phyloP scores from a whole-genome alignment of 2,113 vertebrate genomes.

The Upupa epops region DNA sequence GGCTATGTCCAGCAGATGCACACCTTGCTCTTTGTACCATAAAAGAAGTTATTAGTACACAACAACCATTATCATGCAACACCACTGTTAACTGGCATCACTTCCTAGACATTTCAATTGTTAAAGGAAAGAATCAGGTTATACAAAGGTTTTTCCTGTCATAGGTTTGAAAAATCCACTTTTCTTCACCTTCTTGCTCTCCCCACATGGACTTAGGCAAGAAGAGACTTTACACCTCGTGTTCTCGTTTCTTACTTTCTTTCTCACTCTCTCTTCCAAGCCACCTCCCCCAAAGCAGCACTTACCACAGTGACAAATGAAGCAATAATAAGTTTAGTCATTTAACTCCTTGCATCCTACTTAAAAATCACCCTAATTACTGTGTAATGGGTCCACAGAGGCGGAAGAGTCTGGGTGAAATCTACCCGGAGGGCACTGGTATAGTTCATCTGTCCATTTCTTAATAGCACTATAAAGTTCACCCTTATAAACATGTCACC shows the following conservation, averaged over 20 bases:
- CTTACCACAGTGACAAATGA: slow-evolving; percentile 87
- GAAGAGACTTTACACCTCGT: neutral
- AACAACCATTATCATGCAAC: fast-evolving
- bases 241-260: neutral
- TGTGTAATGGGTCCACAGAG: slow-evolving; percentile 90
- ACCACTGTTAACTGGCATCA: neutral
- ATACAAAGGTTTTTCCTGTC: neutral
- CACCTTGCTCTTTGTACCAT: neutral
- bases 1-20: neutral
- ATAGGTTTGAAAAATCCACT: neutral
- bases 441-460: slow-evolving; percentile 84
- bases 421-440: slow-evolving; percentile 78
- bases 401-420: slow-evolving; percentile 83
- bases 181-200: neutral
- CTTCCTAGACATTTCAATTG: neutral
- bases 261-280: neutral
- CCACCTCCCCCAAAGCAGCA: slow-evolving; percentile 66
- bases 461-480: slow-evolving; percentile 96
- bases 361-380: slow-evolving; percentile 94
- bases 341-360: slow-evolving; percentile 96
- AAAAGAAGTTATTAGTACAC: neutral
- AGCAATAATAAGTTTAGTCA: slow-evolving; percentile 88
- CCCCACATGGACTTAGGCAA: neutral
- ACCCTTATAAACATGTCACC: slow-evolving; percentile 99
- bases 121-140: neutral